Evolutionary conservation across 2,888 invertebrate species (phyloP).

Genomic region (Unio pictorum): DNA sequence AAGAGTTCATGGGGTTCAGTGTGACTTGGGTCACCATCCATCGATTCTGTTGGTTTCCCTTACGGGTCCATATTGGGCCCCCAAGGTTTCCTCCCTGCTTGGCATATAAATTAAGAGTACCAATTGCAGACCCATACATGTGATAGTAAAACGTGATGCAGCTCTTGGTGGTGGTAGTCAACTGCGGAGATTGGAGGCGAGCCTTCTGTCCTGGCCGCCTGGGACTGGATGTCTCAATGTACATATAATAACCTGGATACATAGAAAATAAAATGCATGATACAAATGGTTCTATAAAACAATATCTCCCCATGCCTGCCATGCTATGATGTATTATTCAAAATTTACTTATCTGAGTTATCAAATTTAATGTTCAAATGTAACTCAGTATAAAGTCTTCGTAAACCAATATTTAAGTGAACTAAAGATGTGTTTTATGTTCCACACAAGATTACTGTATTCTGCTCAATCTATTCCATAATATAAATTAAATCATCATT

Average conservation of each 20-base stretch:
- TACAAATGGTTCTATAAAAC: neutral
- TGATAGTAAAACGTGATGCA: conserved; percentile 59
- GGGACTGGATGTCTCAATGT: conserved; percentile 52
- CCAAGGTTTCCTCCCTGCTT: conserved; percentile 24
- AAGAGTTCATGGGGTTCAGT: conserved; percentile 29
- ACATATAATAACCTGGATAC: conserved; percentile 55
- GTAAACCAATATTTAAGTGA: too few relatives aligned
- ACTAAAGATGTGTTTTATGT: too few relatives aligned
- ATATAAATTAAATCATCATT: too few relatives aligned
- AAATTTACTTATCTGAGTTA: too few relatives aligned
- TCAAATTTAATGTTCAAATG: too few relatives aligned
- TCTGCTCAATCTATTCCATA: too few relatives aligned
- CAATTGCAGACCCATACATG: conserved; percentile 56
- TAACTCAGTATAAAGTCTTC: too few relatives aligned
- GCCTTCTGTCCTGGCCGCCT: conserved; percentile 54
- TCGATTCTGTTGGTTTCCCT: conserved; percentile 53
- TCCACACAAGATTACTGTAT: too few relatives aligned
- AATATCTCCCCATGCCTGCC: neutral
- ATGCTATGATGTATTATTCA: too few relatives aligned
- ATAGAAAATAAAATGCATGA: neutral
- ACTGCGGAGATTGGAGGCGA: conserved; percentile 40
- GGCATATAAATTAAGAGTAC: conserved; percentile 48
- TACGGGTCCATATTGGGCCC: conserved; percentile 44
- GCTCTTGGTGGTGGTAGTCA: conserved; percentile 23
- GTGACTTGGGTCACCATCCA: conserved; percentile 55